phyloP scores from a whole-genome alignment of 2,888 invertebrate species.

The Nebria salina region DNA sequence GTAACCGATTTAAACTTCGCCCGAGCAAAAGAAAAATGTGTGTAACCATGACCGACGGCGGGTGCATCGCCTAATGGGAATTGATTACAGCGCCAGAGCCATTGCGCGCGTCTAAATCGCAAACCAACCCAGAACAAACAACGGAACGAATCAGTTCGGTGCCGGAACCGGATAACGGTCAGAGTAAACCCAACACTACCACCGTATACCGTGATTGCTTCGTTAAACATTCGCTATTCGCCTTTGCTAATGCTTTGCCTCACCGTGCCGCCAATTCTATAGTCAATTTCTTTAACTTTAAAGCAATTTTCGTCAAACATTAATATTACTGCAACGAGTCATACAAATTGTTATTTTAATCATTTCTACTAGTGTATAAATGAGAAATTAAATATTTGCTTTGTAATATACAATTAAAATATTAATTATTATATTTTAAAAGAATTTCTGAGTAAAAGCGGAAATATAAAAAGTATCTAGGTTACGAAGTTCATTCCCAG shows the following conservation, averaged over 20 bases:
- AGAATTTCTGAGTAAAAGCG: neutral
- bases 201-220: conserved; percentile 18
- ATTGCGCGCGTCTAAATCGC: conserved; percentile 21
- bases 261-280: conserved; percentile 16
- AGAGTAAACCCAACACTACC: conserved; percentile 13
- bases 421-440: too few relatives aligned
- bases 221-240: conserved; percentile 14
- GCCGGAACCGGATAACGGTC: conserved; percentile 13
- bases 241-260: neutral
- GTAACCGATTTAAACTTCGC: neutral
- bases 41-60: conserved; percentile 18
- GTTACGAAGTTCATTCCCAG: neutral
- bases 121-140: conserved; percentile 21
- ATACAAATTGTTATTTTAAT: too few relatives aligned
- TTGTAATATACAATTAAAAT: too few relatives aligned
- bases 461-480: neutral
- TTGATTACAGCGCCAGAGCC: conserved; percentile 34
- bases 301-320: neutral
- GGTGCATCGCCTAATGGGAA: conserved; percentile 39
- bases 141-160: conserved; percentile 20
- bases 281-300: neutral
- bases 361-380: too few relatives aligned
- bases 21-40: conserved; percentile 15
- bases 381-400: too few relatives aligned
- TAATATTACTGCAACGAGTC: neutral